Conservation (phyloP, 2,797 vertebrate species). For the Fundulus diaphanus region DNA sequence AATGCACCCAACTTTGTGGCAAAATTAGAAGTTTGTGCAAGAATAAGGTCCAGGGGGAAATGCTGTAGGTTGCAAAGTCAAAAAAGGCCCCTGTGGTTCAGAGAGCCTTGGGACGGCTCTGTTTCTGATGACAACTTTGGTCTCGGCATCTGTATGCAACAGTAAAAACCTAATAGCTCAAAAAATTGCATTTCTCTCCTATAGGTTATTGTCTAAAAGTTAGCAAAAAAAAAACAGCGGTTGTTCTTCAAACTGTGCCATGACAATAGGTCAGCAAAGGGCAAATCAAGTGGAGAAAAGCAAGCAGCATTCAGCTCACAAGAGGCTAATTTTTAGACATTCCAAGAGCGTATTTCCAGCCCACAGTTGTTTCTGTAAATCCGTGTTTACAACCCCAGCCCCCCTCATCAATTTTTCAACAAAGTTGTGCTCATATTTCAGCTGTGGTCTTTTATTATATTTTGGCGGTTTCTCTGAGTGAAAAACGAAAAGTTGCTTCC, state of each 20-base stretch:
- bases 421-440: constrained; percentile 60
- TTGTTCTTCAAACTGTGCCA: constrained; percentile 22
- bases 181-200: constrained; percentile 1
- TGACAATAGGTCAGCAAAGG: constrained; percentile 26
- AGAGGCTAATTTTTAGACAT: constrained; percentile 55
- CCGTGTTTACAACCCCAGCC: constrained; percentile 63
- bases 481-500: constrained; percentile 49
- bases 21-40: not conserved
- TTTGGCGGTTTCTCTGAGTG: constrained; percentile 48
- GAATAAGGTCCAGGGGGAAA: not conserved
- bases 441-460: constrained; percentile 49
- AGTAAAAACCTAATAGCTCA: constrained; percentile 28
- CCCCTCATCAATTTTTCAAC: constrained; percentile 75
- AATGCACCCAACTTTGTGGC: too few species aligned
- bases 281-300: constrained; percentile 8
- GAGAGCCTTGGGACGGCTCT: not conserved
- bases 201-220: constrained; percentile 17
- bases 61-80: not conserved
- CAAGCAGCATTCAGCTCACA: constrained; percentile 17
- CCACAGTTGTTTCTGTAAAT: constrained; percentile 52
- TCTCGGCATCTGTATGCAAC: constrained; percentile 12
- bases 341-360: constrained; percentile 48
- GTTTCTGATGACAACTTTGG: not conserved
- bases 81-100: not conserved
- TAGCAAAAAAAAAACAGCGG: constrained; percentile 9